These are phyloP conservation scores for Hydriomena furcata DNA, from an alignment of 2,888 invertebrate genomes.

Conservation along the genomic window DNA sequence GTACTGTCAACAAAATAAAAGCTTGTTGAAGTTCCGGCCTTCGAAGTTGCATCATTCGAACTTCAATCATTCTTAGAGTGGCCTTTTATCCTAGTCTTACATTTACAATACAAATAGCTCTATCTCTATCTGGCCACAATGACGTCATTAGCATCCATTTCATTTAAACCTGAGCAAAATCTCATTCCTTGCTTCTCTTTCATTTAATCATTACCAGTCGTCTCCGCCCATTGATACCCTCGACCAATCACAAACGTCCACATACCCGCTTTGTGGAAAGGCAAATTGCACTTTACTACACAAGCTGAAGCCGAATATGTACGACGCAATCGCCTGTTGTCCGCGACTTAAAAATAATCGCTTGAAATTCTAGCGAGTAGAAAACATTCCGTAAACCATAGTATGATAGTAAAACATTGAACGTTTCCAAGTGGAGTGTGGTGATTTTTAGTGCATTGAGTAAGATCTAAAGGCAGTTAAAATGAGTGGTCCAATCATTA, in stretches of 20 bases:
- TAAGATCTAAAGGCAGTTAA: slow-evolving; percentile 43
- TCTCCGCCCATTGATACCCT: slow-evolving; percentile 47
- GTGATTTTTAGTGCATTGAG: slow-evolving; percentile 45
- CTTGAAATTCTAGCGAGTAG: slow-evolving; percentile 55
- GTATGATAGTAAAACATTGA: slow-evolving; percentile 60
- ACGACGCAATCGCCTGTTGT: slow-evolving; percentile 63
- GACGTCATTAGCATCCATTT: slow-evolving; percentile 10
- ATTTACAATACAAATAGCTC: not conserved
- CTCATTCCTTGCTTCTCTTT: slow-evolving; percentile 32
- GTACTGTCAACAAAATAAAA: too few relatives aligned
- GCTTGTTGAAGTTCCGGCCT: too few relatives aligned
- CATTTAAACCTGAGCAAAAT: slow-evolving; percentile 9
- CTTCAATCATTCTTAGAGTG: too few relatives aligned
- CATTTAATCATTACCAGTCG: slow-evolving; percentile 34
- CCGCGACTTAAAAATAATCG: slow-evolving; percentile 57
- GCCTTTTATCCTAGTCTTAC: not conserved
- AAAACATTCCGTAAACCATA: slow-evolving; percentile 43
- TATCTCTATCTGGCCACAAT: not conserved
- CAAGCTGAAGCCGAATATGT: slow-evolving; percentile 65
- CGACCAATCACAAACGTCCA: slow-evolving; percentile 65
- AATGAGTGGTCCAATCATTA: slow-evolving; percentile 80
- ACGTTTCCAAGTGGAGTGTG: slow-evolving; percentile 47
- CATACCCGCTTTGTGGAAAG: slow-evolving; percentile 57
- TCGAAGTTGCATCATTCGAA: too few relatives aligned
- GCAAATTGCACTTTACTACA: slow-evolving; percentile 53